Conservation (phyloP, 2,888 invertebrate genomes). For the Tryphoninae sp. region DNA sequence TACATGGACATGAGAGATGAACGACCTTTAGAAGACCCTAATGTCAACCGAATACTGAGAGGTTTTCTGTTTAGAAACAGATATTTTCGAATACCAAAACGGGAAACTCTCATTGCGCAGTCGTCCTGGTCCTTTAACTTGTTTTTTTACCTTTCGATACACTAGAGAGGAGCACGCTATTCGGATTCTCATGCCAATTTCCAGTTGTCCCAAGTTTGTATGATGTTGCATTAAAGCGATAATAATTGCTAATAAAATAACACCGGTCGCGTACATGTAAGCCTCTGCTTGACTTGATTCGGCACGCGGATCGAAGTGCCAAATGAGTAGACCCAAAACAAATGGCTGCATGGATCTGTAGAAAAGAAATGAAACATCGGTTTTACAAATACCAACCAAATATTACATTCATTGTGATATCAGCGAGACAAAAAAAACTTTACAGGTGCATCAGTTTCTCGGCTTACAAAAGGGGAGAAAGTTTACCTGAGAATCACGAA, state of each 20-base stretch:
- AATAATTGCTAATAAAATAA: slow-evolving; percentile 84
- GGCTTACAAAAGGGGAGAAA: neutral
- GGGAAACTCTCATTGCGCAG: neutral
- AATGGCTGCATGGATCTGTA: slow-evolving; percentile 86
- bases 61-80: too few species aligned
- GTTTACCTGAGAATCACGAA: slow-evolving; percentile 84
- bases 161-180: slow-evolving; percentile 91
- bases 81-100: too few species aligned
- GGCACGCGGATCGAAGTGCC: slow-evolving; percentile 84
- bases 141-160: slow-evolving; percentile 88
- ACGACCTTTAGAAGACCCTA: too few species aligned
- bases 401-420: neutral
- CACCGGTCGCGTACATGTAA: slow-evolving; percentile 85
- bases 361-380: slow-evolving; percentile 31
- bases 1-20: too few species aligned
- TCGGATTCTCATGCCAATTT: slow-evolving; percentile 90
- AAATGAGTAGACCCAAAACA: slow-evolving; percentile 85
- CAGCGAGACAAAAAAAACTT: too few species aligned
- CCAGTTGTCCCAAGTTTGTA: slow-evolving; percentile 82
- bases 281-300: slow-evolving; percentile 83
- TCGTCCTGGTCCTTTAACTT: neutral
- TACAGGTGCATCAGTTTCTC: too few species aligned
- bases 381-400: slow-evolving; percentile 2
- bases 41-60: too few species aligned
- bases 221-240: slow-evolving; percentile 87